phyloP scores from a whole-genome alignment of 2,888 invertebrate species.

The Parnassius apollo region DNA sequence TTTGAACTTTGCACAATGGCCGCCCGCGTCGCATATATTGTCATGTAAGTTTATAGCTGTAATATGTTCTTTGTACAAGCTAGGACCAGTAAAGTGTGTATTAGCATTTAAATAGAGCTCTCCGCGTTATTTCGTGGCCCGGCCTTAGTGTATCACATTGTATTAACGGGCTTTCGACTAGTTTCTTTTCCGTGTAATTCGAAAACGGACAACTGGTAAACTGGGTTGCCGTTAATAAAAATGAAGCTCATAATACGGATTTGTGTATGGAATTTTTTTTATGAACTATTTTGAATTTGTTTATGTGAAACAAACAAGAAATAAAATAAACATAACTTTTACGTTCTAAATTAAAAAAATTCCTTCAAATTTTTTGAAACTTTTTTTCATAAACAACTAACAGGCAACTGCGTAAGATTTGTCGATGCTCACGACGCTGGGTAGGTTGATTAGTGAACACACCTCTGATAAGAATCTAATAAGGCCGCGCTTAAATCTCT shows the following conservation, averaged over 20 bases:
- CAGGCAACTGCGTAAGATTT: no score
- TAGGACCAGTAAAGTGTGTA: constrained; percentile 8
- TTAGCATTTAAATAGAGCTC: constrained; percentile 26
- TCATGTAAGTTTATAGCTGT: background rate
- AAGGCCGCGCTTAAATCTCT: no score
- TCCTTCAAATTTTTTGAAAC: no score
- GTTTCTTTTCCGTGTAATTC: constrained; percentile 6
- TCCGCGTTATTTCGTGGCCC: constrained; percentile 14
- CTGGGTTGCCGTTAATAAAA: constrained; percentile 16
- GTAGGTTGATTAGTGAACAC: no score
- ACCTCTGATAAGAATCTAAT: no score
- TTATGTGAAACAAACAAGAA: no score
- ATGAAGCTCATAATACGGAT: background rate
- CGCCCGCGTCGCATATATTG: no score
- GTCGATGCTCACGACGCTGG: no score
- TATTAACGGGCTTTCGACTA: constrained; percentile 7
- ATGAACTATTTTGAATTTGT: background rate
- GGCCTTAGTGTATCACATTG: background rate
- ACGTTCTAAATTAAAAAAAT: no score
- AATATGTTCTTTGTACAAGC: constrained; percentile 17
- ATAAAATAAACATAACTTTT: no score
- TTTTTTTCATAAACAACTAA: no score
- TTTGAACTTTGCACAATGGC: no score
- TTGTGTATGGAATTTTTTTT: background rate
- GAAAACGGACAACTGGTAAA: constrained; percentile 6